Base-by-base conservation (phyloP, 2,888 invertebrate species). In the Oscheius myriophilus region DNA sequence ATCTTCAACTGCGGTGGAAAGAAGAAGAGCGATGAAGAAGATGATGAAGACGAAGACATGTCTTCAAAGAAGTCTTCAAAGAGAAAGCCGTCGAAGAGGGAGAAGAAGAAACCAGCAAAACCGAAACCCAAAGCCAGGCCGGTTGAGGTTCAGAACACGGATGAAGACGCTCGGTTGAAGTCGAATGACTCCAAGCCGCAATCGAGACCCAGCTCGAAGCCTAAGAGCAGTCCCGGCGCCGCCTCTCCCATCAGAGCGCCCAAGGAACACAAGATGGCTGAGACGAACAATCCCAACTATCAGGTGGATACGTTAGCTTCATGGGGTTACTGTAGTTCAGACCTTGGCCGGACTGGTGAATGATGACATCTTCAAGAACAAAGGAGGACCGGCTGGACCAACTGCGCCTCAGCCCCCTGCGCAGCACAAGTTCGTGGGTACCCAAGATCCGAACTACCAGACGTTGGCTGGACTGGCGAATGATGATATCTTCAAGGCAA, bases 401-500 rank as follows among this genome's bases (percentile, higher is more conserved):
- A 9, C 33, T 33, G 42, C 16, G 6, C 14, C 21, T 1, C 2
- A 41, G 21, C n/a, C 42, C 2, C 57, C 57, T 1, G 57, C 42
- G 16, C 21, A 41, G 14, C n/a, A 33, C 12, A 33, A 25, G n/a
- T 43, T 25, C 3, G 61, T 49, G n/a, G 49, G 61, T n/a, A 61
- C 49, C 23, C 42, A 61, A 18, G 61, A 61, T 49, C 61, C 61
- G 12, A 61, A 61, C 46, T 61, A 61, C 45, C 45, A 45, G 49
- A 61, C 61, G 14, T 23, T 61, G 26, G 61, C 61, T n/a, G 61
- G 61, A 11, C 18, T 61, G 16, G 61, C 46, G n/a, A 49, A 49
- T 46, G 61, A 61, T 7, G 16, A 46, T 14, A 14, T 61, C 25
- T 58, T 58, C 58, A 16, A 58, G 14, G 18, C 58, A 23, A 58